A percentile compares a stretch with the other conserved stretches of the same genome.
Conservation (phyloP, 2,113 vertebrate species). For the Trogon melanurus region DNA sequence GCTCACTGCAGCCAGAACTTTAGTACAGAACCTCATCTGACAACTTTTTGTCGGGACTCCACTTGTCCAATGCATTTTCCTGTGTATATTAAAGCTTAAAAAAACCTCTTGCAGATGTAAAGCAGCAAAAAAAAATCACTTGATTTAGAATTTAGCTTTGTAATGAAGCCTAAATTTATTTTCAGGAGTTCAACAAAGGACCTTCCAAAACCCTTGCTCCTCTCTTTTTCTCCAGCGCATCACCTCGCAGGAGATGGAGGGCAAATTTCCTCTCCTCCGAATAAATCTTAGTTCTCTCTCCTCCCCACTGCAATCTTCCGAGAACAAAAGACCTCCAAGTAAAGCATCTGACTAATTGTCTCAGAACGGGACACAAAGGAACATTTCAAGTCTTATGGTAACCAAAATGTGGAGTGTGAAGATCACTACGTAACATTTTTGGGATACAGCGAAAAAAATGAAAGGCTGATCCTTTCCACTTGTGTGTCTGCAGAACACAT, state of each 20-base stretch:
- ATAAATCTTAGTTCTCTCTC: not conserved
- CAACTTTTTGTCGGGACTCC: not conserved
- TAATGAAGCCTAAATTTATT: not conserved
- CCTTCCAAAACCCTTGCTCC: not conserved
- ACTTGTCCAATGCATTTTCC: not conserved
- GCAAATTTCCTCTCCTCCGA: not conserved
- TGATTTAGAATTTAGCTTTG: not conserved
- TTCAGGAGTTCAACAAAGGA: not conserved
- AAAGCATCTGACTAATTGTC: not conserved
- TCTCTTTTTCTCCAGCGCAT: not conserved
- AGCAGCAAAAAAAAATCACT: not conserved
- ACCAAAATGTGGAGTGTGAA: not conserved
- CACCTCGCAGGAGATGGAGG: not conserved
- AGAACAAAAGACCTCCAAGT: not conserved
- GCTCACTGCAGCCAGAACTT: not conserved
- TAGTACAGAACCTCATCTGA: not conserved
- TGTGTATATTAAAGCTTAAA: not conserved
- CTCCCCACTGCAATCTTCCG: rapidly evolving
- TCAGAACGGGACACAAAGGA: not conserved
- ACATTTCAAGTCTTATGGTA: not conserved
- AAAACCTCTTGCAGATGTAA: not conserved
- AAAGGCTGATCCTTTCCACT: not conserved
- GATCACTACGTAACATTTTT: not conserved
- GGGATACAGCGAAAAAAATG: not conserved
- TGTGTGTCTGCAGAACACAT: not conserved